Percentiles rank a stretch among this genome's conserved stretches.
Evolutionary conservation across 2,797 vertebrate species (phyloP).

Genomic region (Pipistrellus kuhlii): DNA sequence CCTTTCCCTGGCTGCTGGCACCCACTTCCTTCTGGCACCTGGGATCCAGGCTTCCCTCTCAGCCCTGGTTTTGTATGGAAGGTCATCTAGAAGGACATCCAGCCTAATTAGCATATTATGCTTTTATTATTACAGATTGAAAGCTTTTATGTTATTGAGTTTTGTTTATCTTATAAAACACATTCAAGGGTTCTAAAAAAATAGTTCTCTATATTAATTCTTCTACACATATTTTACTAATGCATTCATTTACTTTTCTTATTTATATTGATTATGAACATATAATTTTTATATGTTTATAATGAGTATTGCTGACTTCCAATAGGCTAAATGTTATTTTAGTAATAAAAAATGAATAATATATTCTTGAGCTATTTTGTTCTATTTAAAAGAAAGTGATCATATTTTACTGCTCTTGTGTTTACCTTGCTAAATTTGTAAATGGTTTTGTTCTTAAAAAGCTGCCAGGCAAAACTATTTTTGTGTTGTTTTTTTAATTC

Average conservation of each 20-base stretch:
- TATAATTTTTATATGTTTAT: background rate
- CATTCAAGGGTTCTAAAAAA: background rate
- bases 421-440: conserved; percentile 1
- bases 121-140: background rate
- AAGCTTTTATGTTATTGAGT: background rate
- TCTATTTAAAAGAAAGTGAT: background rate
- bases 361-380: background rate
- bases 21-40: too few species aligned
- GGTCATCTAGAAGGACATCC: too few species aligned
- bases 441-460: background rate
- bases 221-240: background rate
- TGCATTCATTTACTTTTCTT: background rate
- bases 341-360: background rate
- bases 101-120: too few species aligned
- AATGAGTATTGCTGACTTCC: background rate
- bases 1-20: too few species aligned
- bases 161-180: background rate
- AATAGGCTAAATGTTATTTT: background rate
- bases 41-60: too few species aligned
- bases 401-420: background rate
- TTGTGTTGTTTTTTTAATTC: background rate
- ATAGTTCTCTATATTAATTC: background rate
- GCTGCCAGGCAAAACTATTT: background rate
- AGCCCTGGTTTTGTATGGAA: too few species aligned
- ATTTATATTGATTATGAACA: background rate